Evolutionary conservation across 2,888 invertebrate species (phyloP), one percentile per base, ranked within the genome.

Genomic region (Apomyelois bistriatella): DNA sequence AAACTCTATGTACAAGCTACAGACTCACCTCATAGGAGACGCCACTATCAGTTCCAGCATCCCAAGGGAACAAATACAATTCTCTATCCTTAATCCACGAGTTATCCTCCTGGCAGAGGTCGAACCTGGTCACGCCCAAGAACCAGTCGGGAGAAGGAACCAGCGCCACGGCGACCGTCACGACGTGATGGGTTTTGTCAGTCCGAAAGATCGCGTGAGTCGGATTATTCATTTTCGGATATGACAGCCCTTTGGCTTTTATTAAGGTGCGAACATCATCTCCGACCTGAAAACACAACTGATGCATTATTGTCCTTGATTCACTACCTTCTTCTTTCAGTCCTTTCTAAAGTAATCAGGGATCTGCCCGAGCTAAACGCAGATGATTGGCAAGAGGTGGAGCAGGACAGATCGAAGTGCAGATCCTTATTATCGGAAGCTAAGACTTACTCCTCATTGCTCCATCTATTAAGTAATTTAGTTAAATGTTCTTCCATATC

Each of bases 11-110:
- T n/a, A n/a, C n/a, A n/a, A n/a, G 22, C 22, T 22, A 22, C 22
- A 22, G 22, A 70, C 70, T 77, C 76, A 95, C 96, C 94, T 95
- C 95, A 74, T 99, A 99, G 1, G 96, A 95, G 4, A 98, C 93
- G 0, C 99, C 99, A 68, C 93, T 93, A 70, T 99, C 98, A 1
- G 98, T 98, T 0, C 99, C 99, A 37, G 98, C 98, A 84, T 99
- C 99, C 92, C 96, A 98, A 0, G 98, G 98, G 75, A 94, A 97
- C 13, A 99, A 90, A 81, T 98, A 96, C 28, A 99, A 91, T 49
- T 94, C 94, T 62, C 95, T 87, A 57, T 95, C 93, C 53, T 94
- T 94, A 8, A 95, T 91, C 99, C 99, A 99, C 0, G 95, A 93
- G 70, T 98, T 97, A 75, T 98, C 96, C 37, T 90, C 82, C 51